These are phyloP conservation scores for Cryptoprocta ferox DNA, from an alignment of 2,797 vertebrate species.

Conservation along the genomic window DNA sequence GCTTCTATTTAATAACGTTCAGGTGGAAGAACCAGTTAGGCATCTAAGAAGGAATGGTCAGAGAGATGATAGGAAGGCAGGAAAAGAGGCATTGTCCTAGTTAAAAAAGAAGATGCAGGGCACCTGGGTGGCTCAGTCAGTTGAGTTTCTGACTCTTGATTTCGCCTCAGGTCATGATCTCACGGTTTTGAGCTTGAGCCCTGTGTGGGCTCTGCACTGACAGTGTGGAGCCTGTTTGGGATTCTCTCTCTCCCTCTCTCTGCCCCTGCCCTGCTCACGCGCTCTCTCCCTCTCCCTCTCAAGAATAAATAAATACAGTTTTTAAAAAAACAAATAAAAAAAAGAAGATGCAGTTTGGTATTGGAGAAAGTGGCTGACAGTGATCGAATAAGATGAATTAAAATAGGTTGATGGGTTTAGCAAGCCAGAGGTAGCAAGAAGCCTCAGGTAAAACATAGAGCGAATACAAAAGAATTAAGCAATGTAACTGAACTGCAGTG, in stretches of 20 bases:
- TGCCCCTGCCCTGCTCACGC: too few species aligned
- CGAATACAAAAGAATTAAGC: not conserved
- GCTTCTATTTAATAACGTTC: not conserved
- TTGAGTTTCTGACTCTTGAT: too few species aligned
- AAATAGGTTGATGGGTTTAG: not conserved
- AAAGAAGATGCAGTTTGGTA: not conserved
- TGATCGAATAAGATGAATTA: not conserved
- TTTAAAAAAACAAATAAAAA: not conserved
- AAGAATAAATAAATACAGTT: too few species aligned
- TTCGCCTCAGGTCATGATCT: too few species aligned
- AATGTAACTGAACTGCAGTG: not conserved
- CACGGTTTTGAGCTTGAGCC: too few species aligned
- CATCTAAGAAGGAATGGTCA: not conserved
- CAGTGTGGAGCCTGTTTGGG: too few species aligned
- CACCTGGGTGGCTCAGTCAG: too few species aligned
- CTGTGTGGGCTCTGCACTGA: too few species aligned
- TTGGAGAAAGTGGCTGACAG: not conserved
- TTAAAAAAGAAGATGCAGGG: not conserved
- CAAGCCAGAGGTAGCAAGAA: not conserved
- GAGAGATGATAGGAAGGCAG: not conserved
- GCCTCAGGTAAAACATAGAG: not conserved
- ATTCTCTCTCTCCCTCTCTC: too few species aligned
- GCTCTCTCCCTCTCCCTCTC: too few species aligned
- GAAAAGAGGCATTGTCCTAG: not conserved
- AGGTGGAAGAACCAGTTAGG: not conserved